A percentile compares a stretch with the other conserved stretches of the same genome.
These are phyloP conservation scores for Cyclura pinguis DNA, from an alignment of 2,797 vertebrate genomes.

Conservation along the genomic window DNA sequence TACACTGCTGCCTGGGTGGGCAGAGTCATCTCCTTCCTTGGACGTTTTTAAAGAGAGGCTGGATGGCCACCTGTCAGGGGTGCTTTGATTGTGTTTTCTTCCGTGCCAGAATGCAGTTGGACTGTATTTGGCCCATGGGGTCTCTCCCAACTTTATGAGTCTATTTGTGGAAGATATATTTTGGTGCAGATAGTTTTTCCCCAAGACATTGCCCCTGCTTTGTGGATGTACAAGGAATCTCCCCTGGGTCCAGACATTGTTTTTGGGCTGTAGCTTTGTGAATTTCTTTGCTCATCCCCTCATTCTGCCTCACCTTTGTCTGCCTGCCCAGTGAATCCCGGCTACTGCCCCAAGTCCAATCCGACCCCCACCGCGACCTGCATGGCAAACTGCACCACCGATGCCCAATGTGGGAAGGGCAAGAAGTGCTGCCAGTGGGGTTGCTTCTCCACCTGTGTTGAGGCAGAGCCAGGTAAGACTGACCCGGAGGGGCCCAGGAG, in stretches of 20 bases:
- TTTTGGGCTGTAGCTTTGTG: neutral
- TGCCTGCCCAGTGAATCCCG: neutral
- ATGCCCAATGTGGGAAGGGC: neutral
- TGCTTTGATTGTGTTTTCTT: too few relatives aligned
- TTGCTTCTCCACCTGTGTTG: neutral
- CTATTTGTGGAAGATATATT: too few relatives aligned
- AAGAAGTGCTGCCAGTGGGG: conserved; percentile 17
- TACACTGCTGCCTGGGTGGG: too few relatives aligned
- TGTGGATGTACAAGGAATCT: neutral
- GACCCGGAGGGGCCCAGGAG: too few relatives aligned
- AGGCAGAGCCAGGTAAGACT: neutral
- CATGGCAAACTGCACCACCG: neutral
- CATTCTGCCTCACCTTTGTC: neutral
- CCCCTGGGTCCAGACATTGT: neutral
- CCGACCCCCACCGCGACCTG: neutral
- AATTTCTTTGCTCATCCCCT: neutral
- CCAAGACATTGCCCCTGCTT: neutral
- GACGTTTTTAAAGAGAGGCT: too few relatives aligned
- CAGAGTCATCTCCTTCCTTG: too few relatives aligned
- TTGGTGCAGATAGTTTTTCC: too few relatives aligned
- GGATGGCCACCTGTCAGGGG: too few relatives aligned
- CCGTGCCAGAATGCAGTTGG: too few relatives aligned
- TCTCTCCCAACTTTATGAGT: too few relatives aligned
- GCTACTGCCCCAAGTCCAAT: conserved; percentile 4
- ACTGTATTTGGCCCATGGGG: too few relatives aligned